A percentile compares a stretch with the other conserved stretches of the same genome.
Conservation (phyloP, 1,140 invertebrate species). For the Camponotus vicinus region DNA sequence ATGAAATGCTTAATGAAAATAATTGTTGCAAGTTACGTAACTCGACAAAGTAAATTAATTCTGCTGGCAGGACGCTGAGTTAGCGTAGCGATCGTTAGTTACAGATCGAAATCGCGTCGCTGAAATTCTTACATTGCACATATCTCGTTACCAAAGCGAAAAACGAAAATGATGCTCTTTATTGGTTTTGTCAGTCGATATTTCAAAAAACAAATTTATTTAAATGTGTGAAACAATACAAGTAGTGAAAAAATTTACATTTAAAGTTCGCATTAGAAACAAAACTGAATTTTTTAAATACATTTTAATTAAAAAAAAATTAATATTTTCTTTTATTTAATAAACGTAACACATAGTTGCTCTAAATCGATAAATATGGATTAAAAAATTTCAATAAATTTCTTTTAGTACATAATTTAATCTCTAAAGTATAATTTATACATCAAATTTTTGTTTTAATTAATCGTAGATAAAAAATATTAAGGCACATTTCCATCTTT, state of each 20-base stretch:
- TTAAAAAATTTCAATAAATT: too few relatives aligned
- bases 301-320: too few relatives aligned
- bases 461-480: too few relatives aligned
- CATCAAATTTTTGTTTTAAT: too few relatives aligned
- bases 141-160: neutral
- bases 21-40: conserved; percentile 23
- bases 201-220: neutral
- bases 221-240: neutral
- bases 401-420: too few relatives aligned
- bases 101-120: neutral
- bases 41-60: conserved; percentile 25
- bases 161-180: neutral
- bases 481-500: too few relatives aligned
- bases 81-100: neutral
- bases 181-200: neutral
- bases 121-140: neutral
- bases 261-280: too few relatives aligned
- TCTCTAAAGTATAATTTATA: too few relatives aligned
- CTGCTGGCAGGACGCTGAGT: neutral
- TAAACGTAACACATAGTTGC: too few relatives aligned
- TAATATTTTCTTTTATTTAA: too few relatives aligned
- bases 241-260: neutral
- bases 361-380: too few relatives aligned
- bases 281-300: too few relatives aligned
- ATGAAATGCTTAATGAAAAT: conserved; percentile 20